Evolutionary conservation across 2,888 invertebrate genomes (phyloP).

Genomic region (Eudemis profundana): DNA sequence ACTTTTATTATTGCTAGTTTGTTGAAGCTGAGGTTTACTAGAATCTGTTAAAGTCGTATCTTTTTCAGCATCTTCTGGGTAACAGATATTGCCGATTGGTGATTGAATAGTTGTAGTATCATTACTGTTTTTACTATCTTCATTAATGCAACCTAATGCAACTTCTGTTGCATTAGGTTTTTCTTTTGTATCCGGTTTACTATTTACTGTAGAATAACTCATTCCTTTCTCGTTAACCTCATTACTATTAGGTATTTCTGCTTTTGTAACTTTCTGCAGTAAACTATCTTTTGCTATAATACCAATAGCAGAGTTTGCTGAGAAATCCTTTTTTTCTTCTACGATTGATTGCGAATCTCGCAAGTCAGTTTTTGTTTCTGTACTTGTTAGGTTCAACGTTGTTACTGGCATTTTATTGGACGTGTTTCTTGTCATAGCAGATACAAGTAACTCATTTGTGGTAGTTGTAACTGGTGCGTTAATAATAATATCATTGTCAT

Average conservation of each 20-base stretch:
- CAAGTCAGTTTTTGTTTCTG: not conserved
- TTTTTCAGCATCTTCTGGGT: not conserved
- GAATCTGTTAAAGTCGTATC: no score
- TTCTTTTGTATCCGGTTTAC: not conserved
- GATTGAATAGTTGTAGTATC: no score
- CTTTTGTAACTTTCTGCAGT: not conserved
- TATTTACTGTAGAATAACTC: not conserved
- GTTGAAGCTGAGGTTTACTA: no score
- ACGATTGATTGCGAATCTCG: not conserved
- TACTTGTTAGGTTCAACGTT: not conserved
- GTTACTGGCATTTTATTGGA: not conserved
- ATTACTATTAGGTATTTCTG: not conserved
- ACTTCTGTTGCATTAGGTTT: not conserved
- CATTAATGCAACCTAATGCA: no score
- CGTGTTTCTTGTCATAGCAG: not conserved
- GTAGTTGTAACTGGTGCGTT: not conserved
- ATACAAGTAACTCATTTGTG: not conserved
- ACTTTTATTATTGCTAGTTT: no score
- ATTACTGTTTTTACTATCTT: not conserved
- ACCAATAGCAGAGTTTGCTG: not conserved
- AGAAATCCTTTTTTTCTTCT: constrained; percentile 2
- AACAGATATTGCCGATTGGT: not conserved
- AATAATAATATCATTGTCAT: constrained; percentile 38
- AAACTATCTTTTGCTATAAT: not conserved
- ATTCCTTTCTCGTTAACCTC: not conserved